A percentile compares a stretch with the other conserved stretches of the same genome.
These are phyloP conservation scores for Macrosiphum euphorbiae DNA, from an alignment of 2,888 invertebrate genomes.

Conservation along the genomic window DNA sequence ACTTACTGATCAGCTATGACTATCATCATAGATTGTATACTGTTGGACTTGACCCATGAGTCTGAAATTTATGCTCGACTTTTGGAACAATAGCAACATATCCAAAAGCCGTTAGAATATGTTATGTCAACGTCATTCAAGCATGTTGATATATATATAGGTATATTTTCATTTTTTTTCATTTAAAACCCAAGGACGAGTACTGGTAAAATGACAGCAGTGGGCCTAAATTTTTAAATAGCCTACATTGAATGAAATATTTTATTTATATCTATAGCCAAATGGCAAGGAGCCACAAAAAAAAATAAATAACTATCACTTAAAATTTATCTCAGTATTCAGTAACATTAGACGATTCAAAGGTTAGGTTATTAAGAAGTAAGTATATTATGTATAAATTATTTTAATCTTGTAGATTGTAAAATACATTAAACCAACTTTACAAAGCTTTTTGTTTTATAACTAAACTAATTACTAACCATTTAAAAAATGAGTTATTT, in stretches of 20 bases:
- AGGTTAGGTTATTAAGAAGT: conserved; percentile 29
- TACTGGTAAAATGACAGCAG: conserved; percentile 41
- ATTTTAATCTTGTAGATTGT: conserved; percentile 19
- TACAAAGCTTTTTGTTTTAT: not conserved
- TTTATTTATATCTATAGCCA: conserved; percentile 59
- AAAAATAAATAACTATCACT: conserved; percentile 48
- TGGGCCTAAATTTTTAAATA: conserved; percentile 47
- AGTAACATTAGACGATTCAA: conserved; percentile 42
- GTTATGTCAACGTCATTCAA: conserved; percentile 57
- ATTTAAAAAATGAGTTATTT: not conserved
- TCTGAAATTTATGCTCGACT: conserved; percentile 58
- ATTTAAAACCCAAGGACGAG: conserved; percentile 28
- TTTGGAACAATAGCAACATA: conserved; percentile 50
- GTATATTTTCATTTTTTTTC: not conserved
- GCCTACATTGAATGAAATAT: conserved; percentile 53
- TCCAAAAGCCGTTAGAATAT: conserved; percentile 53
- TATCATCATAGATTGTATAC: conserved; percentile 51
- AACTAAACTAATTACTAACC: not conserved
- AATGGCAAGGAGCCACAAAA: conserved; percentile 53
- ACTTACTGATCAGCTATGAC: conserved; percentile 62
- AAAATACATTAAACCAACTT: not conserved
- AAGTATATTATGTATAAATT: not conserved
- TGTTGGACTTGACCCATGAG: conserved; percentile 47
- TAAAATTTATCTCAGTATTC: conserved; percentile 36
- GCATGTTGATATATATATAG: conserved; percentile 42